Evolutionary conservation across 2,888 invertebrate genomes (phyloP).

Genomic region (Chelonus formosanus): DNA sequence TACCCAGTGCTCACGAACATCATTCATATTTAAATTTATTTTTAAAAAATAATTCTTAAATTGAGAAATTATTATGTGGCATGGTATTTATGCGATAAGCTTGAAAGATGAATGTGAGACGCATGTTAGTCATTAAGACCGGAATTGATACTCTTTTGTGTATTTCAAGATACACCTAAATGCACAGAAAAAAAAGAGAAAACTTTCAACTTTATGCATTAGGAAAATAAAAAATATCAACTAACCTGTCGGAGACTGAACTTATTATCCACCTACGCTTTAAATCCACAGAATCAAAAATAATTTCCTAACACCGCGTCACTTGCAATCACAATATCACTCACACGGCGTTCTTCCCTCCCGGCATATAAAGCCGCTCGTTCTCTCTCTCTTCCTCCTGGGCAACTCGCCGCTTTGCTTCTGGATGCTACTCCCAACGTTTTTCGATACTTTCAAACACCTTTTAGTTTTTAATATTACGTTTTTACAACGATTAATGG

Average conservation of each 20-base stretch:
- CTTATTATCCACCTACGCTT: conserved; percentile 28
- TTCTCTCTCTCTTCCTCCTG: conserved; percentile 14
- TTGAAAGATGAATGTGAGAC: too few species aligned
- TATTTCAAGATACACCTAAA: too few species aligned
- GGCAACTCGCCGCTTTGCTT: conserved; percentile 24
- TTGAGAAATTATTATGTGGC: too few species aligned
- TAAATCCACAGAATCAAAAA: conserved; percentile 29
- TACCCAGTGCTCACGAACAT: too few species aligned
- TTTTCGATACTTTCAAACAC: too few species aligned
- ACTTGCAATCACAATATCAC: conserved; percentile 43
- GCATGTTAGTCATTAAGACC: too few species aligned
- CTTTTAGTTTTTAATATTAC: conserved; percentile 20
- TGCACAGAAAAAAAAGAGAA: too few species aligned
- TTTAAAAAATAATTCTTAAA: too few species aligned
- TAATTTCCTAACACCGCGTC: conserved; percentile 39
- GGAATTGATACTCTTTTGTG: too few species aligned
- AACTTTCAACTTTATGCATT: too few species aligned
- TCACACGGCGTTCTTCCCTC: conserved; percentile 37
- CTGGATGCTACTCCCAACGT: conserved; percentile 13
- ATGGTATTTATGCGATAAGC: too few species aligned
- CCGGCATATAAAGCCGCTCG: conserved; percentile 30
- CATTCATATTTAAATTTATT: too few species aligned
- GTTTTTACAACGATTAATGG: conserved; percentile 40
- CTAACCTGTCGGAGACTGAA: conserved; percentile 44
- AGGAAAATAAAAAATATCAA: neutral